A percentile compares a stretch with the other conserved stretches of the same genome.
Conservation (phyloP, 2,888 invertebrate genomes). For the Drosophila cognata region DNA sequence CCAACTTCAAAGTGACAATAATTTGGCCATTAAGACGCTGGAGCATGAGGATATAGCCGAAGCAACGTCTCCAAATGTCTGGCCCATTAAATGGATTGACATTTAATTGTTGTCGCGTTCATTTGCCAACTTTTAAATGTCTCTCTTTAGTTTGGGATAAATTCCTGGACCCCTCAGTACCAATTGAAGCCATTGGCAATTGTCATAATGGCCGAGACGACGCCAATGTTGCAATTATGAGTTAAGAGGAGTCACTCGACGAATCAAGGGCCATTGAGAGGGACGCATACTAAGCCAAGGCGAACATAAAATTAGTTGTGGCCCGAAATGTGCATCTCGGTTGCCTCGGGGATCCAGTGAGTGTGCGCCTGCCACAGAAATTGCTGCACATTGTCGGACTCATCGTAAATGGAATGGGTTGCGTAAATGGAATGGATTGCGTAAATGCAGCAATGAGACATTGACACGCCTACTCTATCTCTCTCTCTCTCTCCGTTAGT, state of each 20-base stretch:
- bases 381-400: conserved; percentile 57
- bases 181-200: conserved; percentile 68
- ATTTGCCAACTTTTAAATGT: conserved; percentile 66
- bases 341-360: conserved; percentile 24
- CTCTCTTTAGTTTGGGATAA: conserved; percentile 34
- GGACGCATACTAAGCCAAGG: conserved; percentile 63
- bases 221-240: conserved; percentile 68
- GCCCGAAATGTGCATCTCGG: conserved; percentile 56
- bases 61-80: conserved; percentile 23
- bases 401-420: conserved; percentile 65
- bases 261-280: conserved; percentile 63
- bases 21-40: conserved; percentile 64
- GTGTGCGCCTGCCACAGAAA: conserved; percentile 24
- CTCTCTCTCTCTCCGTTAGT: conserved; percentile 44
- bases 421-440: conserved; percentile 68
- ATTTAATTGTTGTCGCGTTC: conserved; percentile 74
- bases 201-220: conserved; percentile 70
- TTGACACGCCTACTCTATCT: conserved; percentile 63
- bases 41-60: background rate
- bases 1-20: conserved; percentile 78
- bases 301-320: conserved; percentile 72
- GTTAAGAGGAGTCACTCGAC: conserved; percentile 72
- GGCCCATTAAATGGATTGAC: conserved; percentile 75
- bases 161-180: background rate
- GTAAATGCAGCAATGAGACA: conserved; percentile 68